Evolutionary conservation across 2,888 invertebrate genomes (phyloP), one percentile per base, ranked within the genome.

Genomic region (Chymomyza amoena): DNA sequence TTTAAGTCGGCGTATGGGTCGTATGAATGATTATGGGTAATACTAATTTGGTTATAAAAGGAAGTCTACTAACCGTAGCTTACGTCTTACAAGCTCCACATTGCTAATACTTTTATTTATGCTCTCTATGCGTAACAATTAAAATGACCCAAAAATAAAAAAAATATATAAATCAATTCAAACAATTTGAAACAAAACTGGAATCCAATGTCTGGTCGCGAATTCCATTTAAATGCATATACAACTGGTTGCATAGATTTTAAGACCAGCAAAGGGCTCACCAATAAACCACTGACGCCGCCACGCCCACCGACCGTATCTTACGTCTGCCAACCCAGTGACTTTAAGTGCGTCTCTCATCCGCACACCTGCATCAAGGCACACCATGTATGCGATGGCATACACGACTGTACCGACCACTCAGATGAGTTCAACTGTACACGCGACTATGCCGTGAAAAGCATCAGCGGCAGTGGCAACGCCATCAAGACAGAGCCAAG

Each of bases 341-440:
- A 92, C 78, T 92, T 92, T 75, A 91, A 90, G 72, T 92, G 92
- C 78, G 90, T 90, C 66, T 92, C 91, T 57, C 91, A 91, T 85
- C 91, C 91, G 61, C 90, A 91, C 73, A 91, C 90, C 45, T 92
- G 92, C 78, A 84, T 92, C 70, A 86, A 88, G 75, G 78, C 87
- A 39, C 87, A 75, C 61, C 89, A 89, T 89, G 90, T 92, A 59
- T 95, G 95, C 90, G 93, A 96, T 84, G 91, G 92, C 50, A 86
- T 89, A 51, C 73, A 79, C 18, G 94, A 94, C 79, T 94, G 94
- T 87, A 92, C 93, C 73, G 93, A 93, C 80, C 93, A 93, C 15
- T 94, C 94, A 76, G 95, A 95, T 78, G 95, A 95, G 85, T 91
- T 92, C 16, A 92, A 93, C 81, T 95, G 95, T 65, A 90, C 89